Evolutionary conservation across 2,888 invertebrate species (phyloP), one percentile per base, ranked within the genome.

Genomic region (Automeris io): DNA sequence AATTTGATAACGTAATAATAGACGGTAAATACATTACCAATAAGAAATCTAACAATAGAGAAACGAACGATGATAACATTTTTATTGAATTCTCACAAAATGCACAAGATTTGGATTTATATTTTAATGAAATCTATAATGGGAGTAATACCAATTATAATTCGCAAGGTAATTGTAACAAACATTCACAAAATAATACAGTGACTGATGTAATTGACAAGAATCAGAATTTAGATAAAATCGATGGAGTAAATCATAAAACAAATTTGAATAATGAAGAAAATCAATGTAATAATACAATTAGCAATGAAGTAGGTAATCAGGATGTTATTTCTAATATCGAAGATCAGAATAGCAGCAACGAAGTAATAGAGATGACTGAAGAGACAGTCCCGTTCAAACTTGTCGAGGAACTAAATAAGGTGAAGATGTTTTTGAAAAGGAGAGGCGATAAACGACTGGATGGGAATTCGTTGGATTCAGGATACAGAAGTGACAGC

Each of bases 371-470:
- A 21, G 39, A 18, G 53, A 60, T 21, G 44, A 49, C 26, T 39
- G 51, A 12, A 9, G 64, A 70, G 47, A 43, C 57, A 1, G 50
- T 85, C 2, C 66, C 82, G 0, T 82, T 74, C 29, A 82, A 83
- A 69, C 67, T 80, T 6, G 40, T 83, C 18, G 74, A 77, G 51
- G 82, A 80, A 45, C 54, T 79, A 11, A 78, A 68, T 42, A 76
- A 64, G 50, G 47, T 81, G 0, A 79, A 75, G 39, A 46, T 36
- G 2, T 76, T 56, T 52, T 56, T 81, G 24, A 61, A 54, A 24
- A 70, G 36, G 37, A 51, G 42, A 22, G 40, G 29, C 1, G 57
- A 60, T 0, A 58, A 52, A 26, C 52, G 43, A 25, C 38, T 42
- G 2, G 64, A 63, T 11, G 60, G 59, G 0, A 50, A 42, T 39